Base-by-base conservation (phyloP, 2,888 invertebrate species). In the Gastracanthus pulcherrimus region DNA sequence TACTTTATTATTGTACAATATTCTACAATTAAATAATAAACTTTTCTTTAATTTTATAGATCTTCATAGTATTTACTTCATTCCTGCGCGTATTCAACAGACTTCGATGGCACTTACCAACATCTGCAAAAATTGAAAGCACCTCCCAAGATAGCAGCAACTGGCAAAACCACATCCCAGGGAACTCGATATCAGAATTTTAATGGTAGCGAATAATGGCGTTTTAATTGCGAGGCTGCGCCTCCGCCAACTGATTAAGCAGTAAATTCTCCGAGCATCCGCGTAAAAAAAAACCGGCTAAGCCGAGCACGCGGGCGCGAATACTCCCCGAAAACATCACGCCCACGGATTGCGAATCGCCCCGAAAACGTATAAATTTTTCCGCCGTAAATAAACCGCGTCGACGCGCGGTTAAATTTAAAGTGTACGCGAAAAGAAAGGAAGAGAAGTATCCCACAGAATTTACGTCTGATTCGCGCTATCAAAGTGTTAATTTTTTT, bases 211-310 rank as follows among this genome's bases (percentile, higher is more conserved):
- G 80, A 85, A 86, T 89, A 88, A 89, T 89, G 87, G 87, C 84
- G 86, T 87, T 89, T 74, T 89, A 89, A 89, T 89, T 89, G 88
- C 89, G 81, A 85, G 77, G 85, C 84, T 85, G 84, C 85, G 82
- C 86, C 85, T 84, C 85, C 84, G 84, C 84, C 11, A 84, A 72
- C 85, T 88, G 89, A 89, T 89, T 89, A 89, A 89, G 89, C 89
- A 89, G 87, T 89, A 89, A 89, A 89, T 89, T 87, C 88, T 84
- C 86, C 85, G n/a, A 9, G 23, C 11, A 58, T 58, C 29, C 48
- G 41, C 67, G n/a, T 80, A 23, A 71, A 78, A 62, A 45, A 55
- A 45, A 38, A 38, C 62, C 13, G 60, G 45, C 34, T 26, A 26
- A 51, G 3, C 55, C 16, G n/a, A n/a, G n/a, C 51, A 31, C n/a